These are phyloP conservation scores for Cottus gobio DNA, from an alignment of 2,113 vertebrate genomes.

Conservation along the genomic window DNA sequence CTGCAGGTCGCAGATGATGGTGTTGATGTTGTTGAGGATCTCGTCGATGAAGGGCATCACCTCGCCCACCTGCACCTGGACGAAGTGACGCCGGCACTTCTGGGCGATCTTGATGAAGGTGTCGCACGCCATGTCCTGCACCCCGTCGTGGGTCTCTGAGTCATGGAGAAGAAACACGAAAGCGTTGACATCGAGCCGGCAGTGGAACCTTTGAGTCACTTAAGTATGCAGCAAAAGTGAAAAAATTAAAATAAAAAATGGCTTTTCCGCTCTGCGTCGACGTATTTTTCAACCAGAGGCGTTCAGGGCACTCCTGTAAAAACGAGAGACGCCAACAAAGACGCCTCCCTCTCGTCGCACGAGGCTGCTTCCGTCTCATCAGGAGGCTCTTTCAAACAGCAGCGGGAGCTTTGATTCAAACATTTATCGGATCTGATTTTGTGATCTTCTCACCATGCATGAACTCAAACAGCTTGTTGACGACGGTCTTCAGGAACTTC, in stretches of 20 bases:
- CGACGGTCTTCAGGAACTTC: slow-evolving; percentile 97
- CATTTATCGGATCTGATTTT: too few relatives aligned
- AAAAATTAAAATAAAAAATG: too few relatives aligned
- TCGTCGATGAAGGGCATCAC: slow-evolving; percentile 99
- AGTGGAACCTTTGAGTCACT: too few relatives aligned
- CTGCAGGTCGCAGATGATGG: slow-evolving; percentile 97
- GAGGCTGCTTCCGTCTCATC: too few relatives aligned
- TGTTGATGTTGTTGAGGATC: slow-evolving; percentile 98
- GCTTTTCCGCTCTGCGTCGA: too few relatives aligned
- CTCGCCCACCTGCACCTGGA: slow-evolving; percentile 97
- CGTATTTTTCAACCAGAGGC: too few relatives aligned
- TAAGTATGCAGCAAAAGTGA: too few relatives aligned
- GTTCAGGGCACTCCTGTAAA: too few relatives aligned
- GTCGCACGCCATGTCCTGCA: slow-evolving; percentile 98
- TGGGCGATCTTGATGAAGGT: slow-evolving; percentile 98
- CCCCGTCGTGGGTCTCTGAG: slow-evolving; percentile 95
- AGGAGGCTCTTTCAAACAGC: not conserved
- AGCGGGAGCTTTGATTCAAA: not conserved
- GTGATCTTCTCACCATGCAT: slow-evolving; percentile 96
- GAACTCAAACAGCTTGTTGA: slow-evolving; percentile 97
- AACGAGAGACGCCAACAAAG: too few relatives aligned
- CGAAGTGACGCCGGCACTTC: slow-evolving; percentile 95
- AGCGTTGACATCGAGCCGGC: too few relatives aligned
- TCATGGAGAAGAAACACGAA: too few relatives aligned
- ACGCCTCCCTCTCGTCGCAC: too few relatives aligned